These are phyloP conservation scores for Dorcus hopei DNA, from an alignment of 2,888 invertebrate species.

Conservation along the genomic window DNA sequence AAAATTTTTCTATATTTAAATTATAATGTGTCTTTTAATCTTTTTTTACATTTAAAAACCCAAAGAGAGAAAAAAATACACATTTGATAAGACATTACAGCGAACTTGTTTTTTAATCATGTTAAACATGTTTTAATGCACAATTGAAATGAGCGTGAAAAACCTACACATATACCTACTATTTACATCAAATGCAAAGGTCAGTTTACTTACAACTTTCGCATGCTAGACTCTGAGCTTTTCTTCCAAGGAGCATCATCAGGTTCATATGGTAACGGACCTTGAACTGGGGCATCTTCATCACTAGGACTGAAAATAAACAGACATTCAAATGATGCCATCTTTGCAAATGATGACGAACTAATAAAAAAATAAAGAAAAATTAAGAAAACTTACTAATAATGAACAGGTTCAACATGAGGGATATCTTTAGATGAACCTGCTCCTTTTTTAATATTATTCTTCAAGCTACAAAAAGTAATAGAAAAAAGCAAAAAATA, in stretches of 20 bases:
- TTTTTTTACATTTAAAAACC: too few relatives aligned
- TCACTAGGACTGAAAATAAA: slow-evolving; percentile 51
- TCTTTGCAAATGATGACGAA: not conserved
- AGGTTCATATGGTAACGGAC: slow-evolving; percentile 94
- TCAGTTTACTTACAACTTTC: slow-evolving; percentile 75
- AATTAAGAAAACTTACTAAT: slow-evolving; percentile 10
- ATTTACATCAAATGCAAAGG: too few relatives aligned
- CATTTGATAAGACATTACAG: too few relatives aligned
- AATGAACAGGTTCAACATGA: not conserved
- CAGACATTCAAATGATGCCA: not conserved
- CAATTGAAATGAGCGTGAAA: too few relatives aligned
- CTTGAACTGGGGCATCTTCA: slow-evolving; percentile 90
- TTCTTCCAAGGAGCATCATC: slow-evolving; percentile 95
- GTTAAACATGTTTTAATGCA: too few relatives aligned
- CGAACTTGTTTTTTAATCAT: too few relatives aligned
- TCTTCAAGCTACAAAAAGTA: slow-evolving; percentile 31
- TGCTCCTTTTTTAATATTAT: not conserved
- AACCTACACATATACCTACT: too few relatives aligned
- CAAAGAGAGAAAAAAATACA: too few relatives aligned
- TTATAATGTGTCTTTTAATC: too few relatives aligned
- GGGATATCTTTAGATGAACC: not conserved
- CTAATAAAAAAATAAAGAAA: not conserved
- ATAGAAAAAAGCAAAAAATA: slow-evolving; percentile 28
- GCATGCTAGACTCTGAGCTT: slow-evolving; percentile 78
- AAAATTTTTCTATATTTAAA: too few relatives aligned